These are phyloP conservation scores for Molossus molossus DNA, from an alignment of 2,797 vertebrate species.

Conservation along the genomic window DNA sequence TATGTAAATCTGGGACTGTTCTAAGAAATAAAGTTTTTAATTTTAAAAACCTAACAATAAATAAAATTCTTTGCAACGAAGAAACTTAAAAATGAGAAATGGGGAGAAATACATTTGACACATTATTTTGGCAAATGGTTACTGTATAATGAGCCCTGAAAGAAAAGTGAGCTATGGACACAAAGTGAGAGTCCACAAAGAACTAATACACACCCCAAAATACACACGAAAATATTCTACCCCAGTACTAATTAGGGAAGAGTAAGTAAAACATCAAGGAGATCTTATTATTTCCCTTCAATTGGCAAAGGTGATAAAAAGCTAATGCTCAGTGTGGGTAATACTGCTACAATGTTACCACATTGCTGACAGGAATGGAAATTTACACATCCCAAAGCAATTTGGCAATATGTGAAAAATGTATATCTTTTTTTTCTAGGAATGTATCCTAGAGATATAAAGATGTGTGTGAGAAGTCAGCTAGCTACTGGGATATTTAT, in stretches of 20 bases:
- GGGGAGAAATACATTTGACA: not conserved
- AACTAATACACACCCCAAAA: not conserved
- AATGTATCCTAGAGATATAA: constrained; percentile 57
- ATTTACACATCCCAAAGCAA: not conserved
- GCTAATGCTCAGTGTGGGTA: not conserved
- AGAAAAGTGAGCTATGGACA: not conserved
- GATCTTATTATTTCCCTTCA: constrained; percentile 35
- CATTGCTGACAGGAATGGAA: not conserved
- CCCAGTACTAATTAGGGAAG: not conserved
- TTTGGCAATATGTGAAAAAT: not conserved
- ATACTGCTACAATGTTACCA: not conserved
- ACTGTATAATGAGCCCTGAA: not conserved
- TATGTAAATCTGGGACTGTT: not conserved
- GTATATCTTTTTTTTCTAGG: constrained; percentile 6
- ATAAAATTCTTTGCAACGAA: constrained; percentile 22
- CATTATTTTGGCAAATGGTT: constrained; percentile 48
- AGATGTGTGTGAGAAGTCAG: not conserved
- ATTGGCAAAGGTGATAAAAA: constrained; percentile 18
- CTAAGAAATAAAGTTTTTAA: constrained; percentile 13
- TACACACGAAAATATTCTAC: not conserved
- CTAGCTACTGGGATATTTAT: constrained; percentile 38
- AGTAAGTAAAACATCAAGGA: not conserved
- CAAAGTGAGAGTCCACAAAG: not conserved
- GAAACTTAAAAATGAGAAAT: constrained; percentile 34
- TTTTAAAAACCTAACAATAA: not conserved